Evolutionary conservation across 1,140 invertebrate species (phyloP).

Genomic region (Drosophila baimaii): DNA sequence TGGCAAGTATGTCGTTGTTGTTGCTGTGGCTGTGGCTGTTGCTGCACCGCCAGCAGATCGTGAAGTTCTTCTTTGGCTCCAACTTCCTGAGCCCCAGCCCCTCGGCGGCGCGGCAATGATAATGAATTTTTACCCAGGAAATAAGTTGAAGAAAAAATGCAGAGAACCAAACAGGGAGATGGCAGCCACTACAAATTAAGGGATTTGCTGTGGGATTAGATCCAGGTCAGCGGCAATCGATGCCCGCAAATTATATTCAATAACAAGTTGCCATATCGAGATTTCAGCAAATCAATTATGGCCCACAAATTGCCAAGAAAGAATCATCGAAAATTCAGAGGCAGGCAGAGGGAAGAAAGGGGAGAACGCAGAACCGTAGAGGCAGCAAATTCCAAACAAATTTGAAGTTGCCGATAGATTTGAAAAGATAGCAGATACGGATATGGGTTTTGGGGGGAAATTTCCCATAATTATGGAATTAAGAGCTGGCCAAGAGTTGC

Average conservation of each 20-base stretch:
- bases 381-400: neutral
- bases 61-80: constrained; percentile 34
- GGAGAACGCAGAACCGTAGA: neutral
- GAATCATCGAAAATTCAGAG: constrained; percentile 16
- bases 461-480: constrained; percentile 2
- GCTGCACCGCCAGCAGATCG: constrained; percentile 15
- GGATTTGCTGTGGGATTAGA: constrained; percentile 40
- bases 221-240: constrained; percentile 46
- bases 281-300: constrained; percentile 75
- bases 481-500: neutral
- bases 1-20: constrained; percentile 58
- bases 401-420: constrained; percentile 5
- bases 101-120: constrained; percentile 43
- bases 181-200: constrained; percentile 28
- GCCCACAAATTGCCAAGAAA: constrained; percentile 40
- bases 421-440: constrained; percentile 8
- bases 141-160: constrained; percentile 25
- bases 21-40: constrained; percentile 27
- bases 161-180: constrained; percentile 17
- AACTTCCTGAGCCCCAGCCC: constrained; percentile 9
- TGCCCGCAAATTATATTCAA: constrained; percentile 76
- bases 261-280: constrained; percentile 73
- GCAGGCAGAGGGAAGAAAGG: neutral
- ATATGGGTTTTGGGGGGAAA: constrained; percentile 3
- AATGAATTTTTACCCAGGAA: constrained; percentile 59